Conservation (phyloP, 2,797 vertebrate species). For the Enoplosus armatus region DNA sequence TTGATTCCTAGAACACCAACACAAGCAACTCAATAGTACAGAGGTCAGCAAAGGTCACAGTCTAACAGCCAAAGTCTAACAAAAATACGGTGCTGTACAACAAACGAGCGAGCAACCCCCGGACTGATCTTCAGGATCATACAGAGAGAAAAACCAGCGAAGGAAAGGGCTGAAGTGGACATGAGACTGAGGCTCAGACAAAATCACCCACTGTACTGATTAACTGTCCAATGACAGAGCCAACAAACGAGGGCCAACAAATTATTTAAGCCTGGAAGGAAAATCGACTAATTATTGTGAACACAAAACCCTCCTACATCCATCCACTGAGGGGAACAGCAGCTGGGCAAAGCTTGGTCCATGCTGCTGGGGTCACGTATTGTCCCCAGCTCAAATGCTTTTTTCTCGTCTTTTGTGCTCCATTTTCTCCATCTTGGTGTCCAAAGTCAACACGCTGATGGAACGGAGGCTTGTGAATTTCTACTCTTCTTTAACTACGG, state of each 20-base stretch:
- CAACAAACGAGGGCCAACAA: slow-evolving; percentile 28
- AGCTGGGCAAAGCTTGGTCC: slow-evolving; percentile 67
- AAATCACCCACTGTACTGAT: slow-evolving; percentile 31
- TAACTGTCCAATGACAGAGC: slow-evolving; percentile 36
- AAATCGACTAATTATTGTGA: slow-evolving; percentile 38
- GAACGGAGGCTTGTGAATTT: slow-evolving; percentile 21
- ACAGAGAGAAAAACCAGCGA: slow-evolving; percentile 1
- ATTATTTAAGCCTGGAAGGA: slow-evolving; percentile 50
- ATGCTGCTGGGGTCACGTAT: slow-evolving; percentile 41
- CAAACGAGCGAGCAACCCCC: neutral
- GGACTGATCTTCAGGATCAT: neutral
- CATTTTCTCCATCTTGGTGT: slow-evolving; percentile 60
- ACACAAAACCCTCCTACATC: slow-evolving; percentile 43
- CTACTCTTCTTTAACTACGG: neutral
- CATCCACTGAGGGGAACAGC: slow-evolving; percentile 39
- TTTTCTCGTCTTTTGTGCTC: slow-evolving; percentile 38
- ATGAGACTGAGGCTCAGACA: slow-evolving; percentile 14
- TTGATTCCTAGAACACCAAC: neutral
- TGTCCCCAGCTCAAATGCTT: slow-evolving; percentile 27
- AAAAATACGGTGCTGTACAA: neutral
- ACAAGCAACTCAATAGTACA: neutral
- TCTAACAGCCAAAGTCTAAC: neutral
- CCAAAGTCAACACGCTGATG: slow-evolving; percentile 57
- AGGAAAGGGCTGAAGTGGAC: neutral
- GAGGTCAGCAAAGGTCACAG: slow-evolving; percentile 6